Base-by-base conservation (phyloP, 2,888 invertebrate species). In the Listrodromus nycthemerus region DNA sequence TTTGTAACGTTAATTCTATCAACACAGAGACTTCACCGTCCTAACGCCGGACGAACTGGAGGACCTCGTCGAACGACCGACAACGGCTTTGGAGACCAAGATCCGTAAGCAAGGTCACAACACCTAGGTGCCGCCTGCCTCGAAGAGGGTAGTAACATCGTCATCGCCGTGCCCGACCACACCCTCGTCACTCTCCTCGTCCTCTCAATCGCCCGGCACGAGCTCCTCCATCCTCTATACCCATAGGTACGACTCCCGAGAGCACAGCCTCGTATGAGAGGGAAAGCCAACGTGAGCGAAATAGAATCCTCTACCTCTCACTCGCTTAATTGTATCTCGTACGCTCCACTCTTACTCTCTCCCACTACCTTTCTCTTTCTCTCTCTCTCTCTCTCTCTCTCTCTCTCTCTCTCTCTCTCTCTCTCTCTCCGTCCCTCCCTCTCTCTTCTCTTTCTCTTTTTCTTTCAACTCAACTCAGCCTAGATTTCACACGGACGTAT, bases 11-110 rank as follows among this genome's bases (percentile, higher is more conserved):
- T 19, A 45, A 16, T 55, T 13, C 2, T 21, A 10, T 58, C 30
- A 13, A 7, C 24, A n/a, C 88, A 92, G 92, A 86, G 92, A 92
- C 86, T 92, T 92, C 85, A 92, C 92, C 24, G 93, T 95, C 4
- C 94, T 95, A 45, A 95, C 95, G 74, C 94, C 95, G 1, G 95
- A 95, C 41, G 95, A 96, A 89, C 92, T 95, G 79, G 95, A 96
- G 89, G 94, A 94, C 58, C 94, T 96, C 77, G 95, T 95, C 84
- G 95, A 95, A 82, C 94, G 80, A 92, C 94, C 85, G 74, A 91
- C 91, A 66, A 89, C 89, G 65, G 91, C 94, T 69, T 93, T 94
- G 89, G 95, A 95, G 89, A 94, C 94, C 87, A 95, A 95, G 93
- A 91, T 91, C 88, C 93, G 91, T 69, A 90, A 91, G 82, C 91